These are phyloP conservation scores for Pseudorhombus dupliciocellatus DNA, from an alignment of 2,113 vertebrate species.

Conservation along the genomic window DNA sequence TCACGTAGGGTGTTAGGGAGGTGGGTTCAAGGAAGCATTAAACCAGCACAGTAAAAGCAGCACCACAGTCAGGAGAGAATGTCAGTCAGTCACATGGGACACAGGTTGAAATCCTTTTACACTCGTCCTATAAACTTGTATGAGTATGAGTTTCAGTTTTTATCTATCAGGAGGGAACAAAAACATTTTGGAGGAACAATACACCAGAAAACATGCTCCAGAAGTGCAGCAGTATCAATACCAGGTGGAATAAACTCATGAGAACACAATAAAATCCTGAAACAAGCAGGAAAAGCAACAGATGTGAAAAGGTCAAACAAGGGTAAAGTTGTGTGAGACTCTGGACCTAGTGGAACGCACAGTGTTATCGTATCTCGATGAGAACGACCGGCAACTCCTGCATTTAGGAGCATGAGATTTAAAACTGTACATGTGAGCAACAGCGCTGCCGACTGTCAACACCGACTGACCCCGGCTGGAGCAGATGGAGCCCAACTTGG, in stretches of 20 bases:
- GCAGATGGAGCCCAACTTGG: background rate
- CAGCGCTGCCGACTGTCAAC: background rate
- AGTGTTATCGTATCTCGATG: too few relatives aligned
- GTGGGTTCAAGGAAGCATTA: background rate
- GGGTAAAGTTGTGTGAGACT: background rate
- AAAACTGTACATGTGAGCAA: background rate
- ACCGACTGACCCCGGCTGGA: background rate
- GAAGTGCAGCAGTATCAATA: too few relatives aligned
- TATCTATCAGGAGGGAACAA: background rate
- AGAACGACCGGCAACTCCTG: background rate
- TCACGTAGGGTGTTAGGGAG: background rate
- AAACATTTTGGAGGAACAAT: background rate
- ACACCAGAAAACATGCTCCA: too few relatives aligned
- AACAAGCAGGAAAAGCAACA: too few relatives aligned
- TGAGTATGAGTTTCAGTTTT: background rate
- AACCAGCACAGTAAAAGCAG: background rate
- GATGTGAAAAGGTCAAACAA: background rate
- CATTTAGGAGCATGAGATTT: background rate
- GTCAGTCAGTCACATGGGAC: background rate
- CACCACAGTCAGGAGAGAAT: background rate
- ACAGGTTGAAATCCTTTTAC: slow-evolving; percentile 2
- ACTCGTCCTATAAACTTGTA: background rate
- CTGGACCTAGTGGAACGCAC: background rate
- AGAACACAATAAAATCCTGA: too few relatives aligned
- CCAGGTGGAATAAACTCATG: too few relatives aligned